Conservation (phyloP, 1,140 invertebrate genomes). For the Drosophila mauritiana region DNA sequence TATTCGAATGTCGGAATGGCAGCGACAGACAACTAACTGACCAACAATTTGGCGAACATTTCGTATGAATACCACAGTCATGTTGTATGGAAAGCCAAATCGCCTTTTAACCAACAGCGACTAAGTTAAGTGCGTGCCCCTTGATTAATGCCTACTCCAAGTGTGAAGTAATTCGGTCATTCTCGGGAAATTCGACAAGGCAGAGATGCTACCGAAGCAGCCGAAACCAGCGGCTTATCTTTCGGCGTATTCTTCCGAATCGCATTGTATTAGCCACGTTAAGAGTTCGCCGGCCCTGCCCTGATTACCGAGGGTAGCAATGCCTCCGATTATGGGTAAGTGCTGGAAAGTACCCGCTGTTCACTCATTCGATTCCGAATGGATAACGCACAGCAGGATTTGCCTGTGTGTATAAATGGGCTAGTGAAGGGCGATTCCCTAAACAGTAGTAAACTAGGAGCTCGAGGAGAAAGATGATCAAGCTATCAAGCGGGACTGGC, state of each 20-base stretch:
- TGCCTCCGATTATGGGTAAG: not conserved
- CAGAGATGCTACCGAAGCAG: no score
- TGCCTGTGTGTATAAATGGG: not conserved
- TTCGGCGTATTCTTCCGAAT: not conserved
- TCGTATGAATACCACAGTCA: not conserved
- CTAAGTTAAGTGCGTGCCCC: no score
- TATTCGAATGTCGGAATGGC: slow-evolving; percentile 10
- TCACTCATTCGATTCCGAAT: no score
- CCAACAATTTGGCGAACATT: not conserved
- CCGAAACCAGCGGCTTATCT: no score
- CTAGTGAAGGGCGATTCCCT: not conserved
- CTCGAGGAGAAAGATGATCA: not conserved
- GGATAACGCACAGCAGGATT: not conserved
- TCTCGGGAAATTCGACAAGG: no score
- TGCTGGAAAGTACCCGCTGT: not conserved
- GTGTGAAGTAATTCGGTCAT: no score
- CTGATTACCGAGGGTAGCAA: not conserved
- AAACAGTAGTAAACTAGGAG: not conserved
- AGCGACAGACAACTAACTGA: not conserved
- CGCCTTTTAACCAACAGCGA: not conserved
- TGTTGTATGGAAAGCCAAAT: slow-evolving; percentile 8
- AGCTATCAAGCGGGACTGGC: not conserved
- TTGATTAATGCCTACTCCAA: no score
- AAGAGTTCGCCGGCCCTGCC: not conserved
- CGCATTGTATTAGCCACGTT: no score